Base-by-base conservation (phyloP, 2,797 vertebrate genomes). In the Novumbra hubbsi region DNA sequence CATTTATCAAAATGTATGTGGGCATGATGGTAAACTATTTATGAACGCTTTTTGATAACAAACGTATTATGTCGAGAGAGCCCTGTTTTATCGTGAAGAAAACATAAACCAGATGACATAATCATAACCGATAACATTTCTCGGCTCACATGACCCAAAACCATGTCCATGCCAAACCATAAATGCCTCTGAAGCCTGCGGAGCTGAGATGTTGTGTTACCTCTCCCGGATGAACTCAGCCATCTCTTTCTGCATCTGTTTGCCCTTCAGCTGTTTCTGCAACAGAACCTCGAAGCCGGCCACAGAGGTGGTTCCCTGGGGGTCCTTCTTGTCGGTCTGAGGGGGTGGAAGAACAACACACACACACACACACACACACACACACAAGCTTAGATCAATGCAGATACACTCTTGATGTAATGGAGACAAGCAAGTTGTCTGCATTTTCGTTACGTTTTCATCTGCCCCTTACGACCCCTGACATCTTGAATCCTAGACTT, bases 161-260 rank as follows among this genome's bases (percentile, higher is more conserved):
- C 19, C 19, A 45, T 1, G 24, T 24, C n/a, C 32, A 45, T 9
- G 21, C 11, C 16, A 16, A 64, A 63, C 60, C 60, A 63, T 4
- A 24, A 27, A 34, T 64, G 16, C 14, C 28, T 17, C 14, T 30
- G 28, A 30, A 27, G 15, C 28, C 62, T 16, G 16, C 14, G 15
- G 6, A 64, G 62, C 62, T 9, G n/a, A 45, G 34, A 21, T 48
- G 30, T n/a, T 12, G 66, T 48, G 2, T 45, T 68, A 45, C 66
- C 41, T 48, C 66, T 68, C 66, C 38, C 66, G 50, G 88, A 99
- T 87, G 38, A 99, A 99, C 86, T 99, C 97, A 0, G 97, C 94
- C 97, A 99, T 99, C 87, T 99, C 98, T 65, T 99, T 99, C 89
- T 98, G 97, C 96, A 97, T 97, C 87, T 98, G 96, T 80, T 98